Conservation (phyloP, 1,140 invertebrate species). For the Littorina saxatilis region DNA sequence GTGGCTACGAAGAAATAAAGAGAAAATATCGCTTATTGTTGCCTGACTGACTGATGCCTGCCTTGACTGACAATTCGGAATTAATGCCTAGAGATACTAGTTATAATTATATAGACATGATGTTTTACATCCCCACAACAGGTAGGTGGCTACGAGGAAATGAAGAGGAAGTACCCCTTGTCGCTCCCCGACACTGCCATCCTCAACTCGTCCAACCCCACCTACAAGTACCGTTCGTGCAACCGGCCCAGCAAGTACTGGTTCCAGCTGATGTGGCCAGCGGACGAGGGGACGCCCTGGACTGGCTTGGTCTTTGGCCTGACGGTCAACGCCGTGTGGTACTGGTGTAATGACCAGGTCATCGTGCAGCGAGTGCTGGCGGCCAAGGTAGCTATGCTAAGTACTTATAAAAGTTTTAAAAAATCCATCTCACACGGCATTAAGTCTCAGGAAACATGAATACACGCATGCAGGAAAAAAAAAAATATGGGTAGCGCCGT, state of each 20-base stretch:
- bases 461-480: too few relatives aligned
- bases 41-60: too few relatives aligned
- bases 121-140: too few relatives aligned
- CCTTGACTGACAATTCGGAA: too few relatives aligned
- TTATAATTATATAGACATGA: too few relatives aligned
- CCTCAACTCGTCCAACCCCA: constrained; percentile 39
- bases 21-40: too few relatives aligned
- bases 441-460: too few relatives aligned
- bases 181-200: constrained; percentile 65
- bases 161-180: constrained; percentile 74
- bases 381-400: constrained; percentile 77
- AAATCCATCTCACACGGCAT: too few relatives aligned
- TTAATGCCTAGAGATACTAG: too few relatives aligned
- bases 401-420: too few relatives aligned
- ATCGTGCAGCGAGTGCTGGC: constrained; percentile 80
- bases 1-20: too few relatives aligned
- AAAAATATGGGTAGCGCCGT: too few relatives aligned
- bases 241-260: constrained; percentile 73
- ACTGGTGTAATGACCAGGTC: constrained; percentile 81
- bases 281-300: constrained; percentile 77
- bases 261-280: constrained; percentile 75
- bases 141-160: constrained; percentile 75
- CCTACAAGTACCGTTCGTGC: constrained; percentile 67
- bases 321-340: constrained; percentile 79
- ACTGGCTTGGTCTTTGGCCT: constrained; percentile 78